Evolutionary conservation across 2,113 vertebrate genomes (phyloP), one percentile per base, ranked within the genome.

Genomic region (Hipposideros armiger): DNA sequence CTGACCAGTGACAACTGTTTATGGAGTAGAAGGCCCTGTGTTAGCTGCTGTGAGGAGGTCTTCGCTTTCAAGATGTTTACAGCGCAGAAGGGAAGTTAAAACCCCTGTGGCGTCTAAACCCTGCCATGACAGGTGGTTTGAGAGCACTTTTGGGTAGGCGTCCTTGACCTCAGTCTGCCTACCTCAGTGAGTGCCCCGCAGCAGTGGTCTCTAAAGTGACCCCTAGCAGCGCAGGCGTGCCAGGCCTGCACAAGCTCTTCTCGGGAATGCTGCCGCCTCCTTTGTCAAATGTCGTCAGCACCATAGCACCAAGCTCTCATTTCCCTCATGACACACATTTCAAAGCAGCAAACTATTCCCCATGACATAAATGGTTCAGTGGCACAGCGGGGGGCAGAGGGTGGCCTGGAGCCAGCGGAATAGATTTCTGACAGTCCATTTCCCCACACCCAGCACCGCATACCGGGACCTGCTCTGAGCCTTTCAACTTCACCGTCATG

Each of bases 221-320:
- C 67, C 78, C 42, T 81, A 26, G 32, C 17, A 36, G 15, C 6
- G 15, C 24, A 90, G 11, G 42, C 36, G 14, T 58, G 58, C 76
- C 52, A 83, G 62, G 15, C 26, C 30, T 69, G 60, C 45, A 66
- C n/a, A 3, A 62, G 56, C 45, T 76, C 10, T 0, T 42, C 95
- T 87, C 36, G 72, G 89, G 28, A 87, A 60, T 58, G 28, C 82
- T 69, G 30, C 47, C 72, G 30, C 47, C 72, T n/a, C 87, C 73
- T 85, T 93, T 91, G 81, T 83, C 95, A 95, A 73, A 92, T 92
- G 90, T 91, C 97, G 93, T 47, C 58, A 24, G 78, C 66, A 69
- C 66, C 52, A 6, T 45, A 24, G 78, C 66, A 69, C 66, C 52
- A 6, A 42, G 30, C 86, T 91, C 81, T 92, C 87, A 14, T 94